These are phyloP conservation scores for Myotis davidii DNA, from an alignment of 2,113 vertebrate species.

Conservation along the genomic window DNA sequence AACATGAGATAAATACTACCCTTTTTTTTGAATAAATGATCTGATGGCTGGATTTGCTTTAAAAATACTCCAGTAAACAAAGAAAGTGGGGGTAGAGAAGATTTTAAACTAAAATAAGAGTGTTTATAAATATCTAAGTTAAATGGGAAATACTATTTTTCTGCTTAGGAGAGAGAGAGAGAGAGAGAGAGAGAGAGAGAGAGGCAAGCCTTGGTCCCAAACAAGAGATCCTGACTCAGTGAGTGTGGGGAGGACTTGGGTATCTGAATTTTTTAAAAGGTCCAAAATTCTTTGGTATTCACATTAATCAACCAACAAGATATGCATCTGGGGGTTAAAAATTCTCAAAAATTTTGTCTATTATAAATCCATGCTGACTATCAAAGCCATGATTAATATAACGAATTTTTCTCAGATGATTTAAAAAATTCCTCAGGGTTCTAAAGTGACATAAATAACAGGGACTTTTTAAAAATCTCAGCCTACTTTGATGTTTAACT, in stretches of 20 bases:
- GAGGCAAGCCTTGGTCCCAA: neutral
- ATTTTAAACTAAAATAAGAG: neutral
- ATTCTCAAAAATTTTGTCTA: constrained; percentile 15
- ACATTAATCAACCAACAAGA: constrained; percentile 7
- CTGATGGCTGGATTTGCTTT: neutral
- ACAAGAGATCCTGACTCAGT: neutral
- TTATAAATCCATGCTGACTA: constrained; percentile 42
- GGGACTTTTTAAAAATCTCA: constrained; percentile 31
- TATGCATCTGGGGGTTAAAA: constrained; percentile 16
- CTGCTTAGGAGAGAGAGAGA: neutral
- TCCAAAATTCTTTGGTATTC: neutral
- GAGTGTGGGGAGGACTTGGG: neutral
- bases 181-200: neutral
- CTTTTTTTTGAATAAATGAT: neutral
- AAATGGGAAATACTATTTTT: neutral
- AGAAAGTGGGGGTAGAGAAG: neutral
- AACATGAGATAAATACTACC: neutral
- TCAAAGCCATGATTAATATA: constrained; percentile 23
- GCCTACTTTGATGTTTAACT: constrained; percentile 28
- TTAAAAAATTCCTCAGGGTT: constrained; percentile 9
- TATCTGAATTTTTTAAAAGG: constrained; percentile 19
- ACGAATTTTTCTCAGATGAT: constrained; percentile 15
- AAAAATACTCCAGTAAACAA: neutral
- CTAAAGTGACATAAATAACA: constrained; percentile 43
- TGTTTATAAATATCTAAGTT: constrained; percentile 16